Evolutionary conservation across 92 coral and sea anemone species (phyloP).

Genomic region (Palythoa caribaeorum): DNA sequence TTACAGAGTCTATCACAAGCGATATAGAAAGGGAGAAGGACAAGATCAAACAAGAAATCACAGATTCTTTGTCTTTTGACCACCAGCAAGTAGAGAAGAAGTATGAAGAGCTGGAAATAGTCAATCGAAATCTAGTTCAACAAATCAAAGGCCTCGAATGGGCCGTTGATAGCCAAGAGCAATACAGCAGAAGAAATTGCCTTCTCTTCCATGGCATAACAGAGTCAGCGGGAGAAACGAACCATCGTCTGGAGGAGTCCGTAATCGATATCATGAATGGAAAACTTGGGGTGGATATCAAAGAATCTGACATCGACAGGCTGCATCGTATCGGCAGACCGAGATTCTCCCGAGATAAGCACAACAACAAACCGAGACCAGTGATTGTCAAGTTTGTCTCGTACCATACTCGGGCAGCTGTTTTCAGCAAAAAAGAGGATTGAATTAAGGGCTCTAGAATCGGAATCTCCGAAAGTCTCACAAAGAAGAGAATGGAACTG

Average conservation of each 20-base stretch:
- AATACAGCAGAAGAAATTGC: neutral
- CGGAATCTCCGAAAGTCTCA: neutral
- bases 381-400: neutral
- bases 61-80: conserved; percentile 19
- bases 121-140: neutral
- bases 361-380: neutral
- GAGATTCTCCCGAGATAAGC: neutral
- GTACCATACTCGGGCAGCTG: neutral
- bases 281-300: neutral
- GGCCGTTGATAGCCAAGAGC: conserved; percentile 11
- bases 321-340: neutral
- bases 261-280: neutral
- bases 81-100: neutral
- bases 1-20: neutral
- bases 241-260: neutral
- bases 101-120: neutral
- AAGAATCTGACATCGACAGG: neutral
- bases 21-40: neutral
- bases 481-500: conserved; percentile 2
- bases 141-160: conserved; percentile 1
- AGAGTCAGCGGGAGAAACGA: neutral
- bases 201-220: conserved; percentile 15
- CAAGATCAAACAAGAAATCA: neutral
- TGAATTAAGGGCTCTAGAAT: neutral
- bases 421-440: neutral